Conservation (phyloP, 2,797 vertebrate species). For the Hoplostethus atlanticus region DNA sequence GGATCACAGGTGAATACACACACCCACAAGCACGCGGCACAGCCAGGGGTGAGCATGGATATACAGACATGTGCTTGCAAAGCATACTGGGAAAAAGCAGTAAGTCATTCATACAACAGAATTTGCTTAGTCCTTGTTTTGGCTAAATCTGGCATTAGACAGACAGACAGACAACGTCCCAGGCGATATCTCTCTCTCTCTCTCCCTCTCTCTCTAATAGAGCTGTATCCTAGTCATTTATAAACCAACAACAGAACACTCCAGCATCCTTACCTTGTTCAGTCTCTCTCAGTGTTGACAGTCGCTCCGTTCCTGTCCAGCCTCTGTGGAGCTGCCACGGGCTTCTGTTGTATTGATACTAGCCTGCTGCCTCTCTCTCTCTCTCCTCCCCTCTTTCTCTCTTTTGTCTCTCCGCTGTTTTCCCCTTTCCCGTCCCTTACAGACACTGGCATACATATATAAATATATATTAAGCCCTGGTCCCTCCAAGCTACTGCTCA, state of each 20-base stretch:
- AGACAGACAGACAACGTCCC: too few species aligned
- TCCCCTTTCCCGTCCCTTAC: constrained; percentile 14
- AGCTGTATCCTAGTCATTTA: not conserved
- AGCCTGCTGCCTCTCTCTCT: constrained; percentile 1
- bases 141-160: too few species aligned
- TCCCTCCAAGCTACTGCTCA: constrained; percentile 31
- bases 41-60: constrained; percentile 7
- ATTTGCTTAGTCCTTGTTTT: too few species aligned
- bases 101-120: too few species aligned
- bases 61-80: constrained; percentile 7
- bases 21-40: constrained; percentile 35
- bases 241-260: not conserved
- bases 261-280: constrained; percentile 60
- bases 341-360: constrained; percentile 5
- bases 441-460: constrained; percentile 22
- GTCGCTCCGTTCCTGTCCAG: not conserved
- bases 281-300: constrained; percentile 20
- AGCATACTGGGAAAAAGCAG: not conserved
- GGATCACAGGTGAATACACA: constrained; percentile 41
- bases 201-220: not conserved
- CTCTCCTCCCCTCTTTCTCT: not conserved
- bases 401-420: constrained; percentile 1
- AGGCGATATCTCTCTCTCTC: not conserved
- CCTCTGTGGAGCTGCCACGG: not conserved
- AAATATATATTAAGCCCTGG: constrained; percentile 3